Conservation (phyloP, 2,888 invertebrate genomes). For the Pristionchus maxplancki region DNA sequence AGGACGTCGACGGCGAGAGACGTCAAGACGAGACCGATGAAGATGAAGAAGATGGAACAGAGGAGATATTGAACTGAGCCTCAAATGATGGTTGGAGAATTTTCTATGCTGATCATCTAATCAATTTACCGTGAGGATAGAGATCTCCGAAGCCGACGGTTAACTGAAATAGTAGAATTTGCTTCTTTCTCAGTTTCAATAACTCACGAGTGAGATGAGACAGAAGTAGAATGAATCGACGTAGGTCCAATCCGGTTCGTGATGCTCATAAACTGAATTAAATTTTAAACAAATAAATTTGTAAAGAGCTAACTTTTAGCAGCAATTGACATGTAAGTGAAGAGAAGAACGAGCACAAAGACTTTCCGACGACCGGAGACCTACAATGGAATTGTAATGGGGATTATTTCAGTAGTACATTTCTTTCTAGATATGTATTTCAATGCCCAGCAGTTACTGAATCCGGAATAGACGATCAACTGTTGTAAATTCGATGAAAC, state of each 20-base stretch:
- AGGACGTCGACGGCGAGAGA: constrained; percentile 49
- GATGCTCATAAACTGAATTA: constrained; percentile 28
- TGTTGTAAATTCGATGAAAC: neutral
- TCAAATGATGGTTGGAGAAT: neutral
- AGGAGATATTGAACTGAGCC: constrained; percentile 62
- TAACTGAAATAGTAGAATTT: constrained; percentile 61
- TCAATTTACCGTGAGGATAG: constrained; percentile 65
- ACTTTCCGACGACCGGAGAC: constrained; percentile 53
- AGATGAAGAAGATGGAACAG: constrained; percentile 74
- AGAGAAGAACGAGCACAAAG: constrained; percentile 67
- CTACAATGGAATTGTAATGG: too few species aligned
- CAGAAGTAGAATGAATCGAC: constrained; percentile 76
- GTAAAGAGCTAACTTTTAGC: constrained; percentile 59
- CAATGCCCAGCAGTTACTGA: too few species aligned
- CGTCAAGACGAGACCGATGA: constrained; percentile 72
- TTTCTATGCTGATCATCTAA: neutral
- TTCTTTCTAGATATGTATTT: too few species aligned
- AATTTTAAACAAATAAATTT: neutral
- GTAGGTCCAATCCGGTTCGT: constrained; percentile 72
- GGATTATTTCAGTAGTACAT: too few species aligned
- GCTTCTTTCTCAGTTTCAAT: neutral
- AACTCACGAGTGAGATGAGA: constrained; percentile 72
- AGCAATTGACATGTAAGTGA: constrained; percentile 72
- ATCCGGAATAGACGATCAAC: too few species aligned
- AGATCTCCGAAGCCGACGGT: constrained; percentile 77